phyloP scores from a whole-genome alignment of 2,797 vertebrate genomes.

The Urosaurus nigricauda region DNA sequence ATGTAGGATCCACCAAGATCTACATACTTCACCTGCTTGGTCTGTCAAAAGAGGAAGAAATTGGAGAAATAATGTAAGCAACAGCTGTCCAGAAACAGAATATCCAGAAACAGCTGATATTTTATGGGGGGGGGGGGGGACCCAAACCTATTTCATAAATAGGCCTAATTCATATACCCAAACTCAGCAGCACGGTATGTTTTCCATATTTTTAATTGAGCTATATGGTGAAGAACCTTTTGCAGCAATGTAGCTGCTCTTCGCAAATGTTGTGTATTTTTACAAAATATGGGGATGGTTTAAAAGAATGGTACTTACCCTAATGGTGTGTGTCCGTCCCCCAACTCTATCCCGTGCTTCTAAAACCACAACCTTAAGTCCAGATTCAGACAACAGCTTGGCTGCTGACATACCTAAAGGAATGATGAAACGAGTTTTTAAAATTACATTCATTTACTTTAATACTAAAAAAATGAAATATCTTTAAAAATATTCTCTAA shows the following conservation, averaged over 20 bases:
- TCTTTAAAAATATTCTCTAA: no score
- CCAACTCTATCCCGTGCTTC: constrained; percentile 85
- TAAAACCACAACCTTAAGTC: constrained; percentile 80
- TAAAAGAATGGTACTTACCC: constrained; percentile 70
- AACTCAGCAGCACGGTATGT: not conserved
- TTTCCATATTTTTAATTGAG: not conserved
- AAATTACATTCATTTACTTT: no score
- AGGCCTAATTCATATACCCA: not conserved
- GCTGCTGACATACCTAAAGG: constrained; percentile 82
- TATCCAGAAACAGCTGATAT: not conserved
- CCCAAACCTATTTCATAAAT: not conserved
- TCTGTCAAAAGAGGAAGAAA: constrained; percentile 71
- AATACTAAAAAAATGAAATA: no score
- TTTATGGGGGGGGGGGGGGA: no score
- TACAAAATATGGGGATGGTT: not conserved
- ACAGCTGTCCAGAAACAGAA: not conserved
- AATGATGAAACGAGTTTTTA: constrained; percentile 41
- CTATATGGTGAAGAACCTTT: not conserved
- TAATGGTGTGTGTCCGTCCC: constrained; percentile 84
- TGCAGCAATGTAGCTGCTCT: not conserved
- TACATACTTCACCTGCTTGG: constrained; percentile 78
- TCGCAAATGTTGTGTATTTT: rapidly evolving
- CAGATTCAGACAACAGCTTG: constrained; percentile 80
- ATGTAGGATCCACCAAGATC: constrained; percentile 85
- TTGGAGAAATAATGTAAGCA: constrained; percentile 36